Percentiles rank a stretch among this genome's conserved stretches.
Conservation (phyloP, 2,797 vertebrate species). For the Pristis pectinata region DNA sequence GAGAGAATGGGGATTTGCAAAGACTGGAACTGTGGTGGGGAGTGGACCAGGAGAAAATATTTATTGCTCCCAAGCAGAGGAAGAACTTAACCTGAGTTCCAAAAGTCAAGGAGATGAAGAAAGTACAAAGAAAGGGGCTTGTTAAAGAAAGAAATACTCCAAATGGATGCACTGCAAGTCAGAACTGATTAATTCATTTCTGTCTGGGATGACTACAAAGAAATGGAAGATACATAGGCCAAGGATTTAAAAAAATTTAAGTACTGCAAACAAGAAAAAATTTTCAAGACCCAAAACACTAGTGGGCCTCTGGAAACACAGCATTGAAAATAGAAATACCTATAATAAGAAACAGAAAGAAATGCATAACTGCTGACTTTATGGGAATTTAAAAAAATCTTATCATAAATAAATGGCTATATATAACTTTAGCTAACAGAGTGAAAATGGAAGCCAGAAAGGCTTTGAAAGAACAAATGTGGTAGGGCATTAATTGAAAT, state of each 20-base stretch:
- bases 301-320: neutral
- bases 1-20: neutral
- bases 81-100: neutral
- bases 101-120: neutral
- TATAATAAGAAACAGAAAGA: neutral
- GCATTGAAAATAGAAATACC: neutral
- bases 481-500: neutral
- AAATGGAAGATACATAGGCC: neutral
- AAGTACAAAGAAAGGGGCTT: neutral
- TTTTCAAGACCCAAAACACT: neutral
- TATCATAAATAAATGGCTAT: neutral
- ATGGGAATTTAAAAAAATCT: too few relatives aligned
- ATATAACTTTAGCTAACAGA: neutral
- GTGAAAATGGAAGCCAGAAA: neutral
- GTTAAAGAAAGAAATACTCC: neutral
- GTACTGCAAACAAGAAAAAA: neutral
- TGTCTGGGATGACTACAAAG: neutral
- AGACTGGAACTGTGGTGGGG: neutral
- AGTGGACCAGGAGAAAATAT: neutral
- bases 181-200: neutral
- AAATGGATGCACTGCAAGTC: neutral
- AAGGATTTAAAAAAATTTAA: neutral
- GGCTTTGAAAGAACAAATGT: neutral
- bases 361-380: neutral
- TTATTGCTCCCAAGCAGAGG: neutral